Evolutionary conservation across 2,888 invertebrate species (phyloP), one percentile per base, ranked within the genome.

Genomic region (Schizaphis graminum): DNA sequence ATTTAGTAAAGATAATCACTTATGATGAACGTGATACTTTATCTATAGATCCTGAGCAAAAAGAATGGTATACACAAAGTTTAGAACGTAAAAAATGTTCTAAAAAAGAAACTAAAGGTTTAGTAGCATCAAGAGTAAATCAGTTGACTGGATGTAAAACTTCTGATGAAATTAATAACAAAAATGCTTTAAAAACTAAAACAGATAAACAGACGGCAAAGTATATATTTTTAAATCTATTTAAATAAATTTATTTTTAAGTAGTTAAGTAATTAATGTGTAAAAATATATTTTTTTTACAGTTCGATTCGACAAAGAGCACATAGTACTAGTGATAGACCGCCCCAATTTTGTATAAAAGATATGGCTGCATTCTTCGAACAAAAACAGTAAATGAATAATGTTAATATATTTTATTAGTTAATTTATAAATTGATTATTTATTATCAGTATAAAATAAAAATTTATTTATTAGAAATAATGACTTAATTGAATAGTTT

Each of bases 311-410:
- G 95, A 26, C 95, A 95, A 91, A 87, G 95, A 91, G 95, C 95
- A 35, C 95, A 95, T 57, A 95, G 95, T 84, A 94, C 95, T 28
- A 95, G 95, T 89, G 94, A 94, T 89, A 94, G 94, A 84, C 97
- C 97, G 61, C 97, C 97, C 24, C 97, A 97, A 87, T 97, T 97
- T 96, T 97, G 97, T 95, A 98, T 98, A 95, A 97, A 97, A 95
- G 98, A 98, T 96, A 98, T 98, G 97, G 97, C 98, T 95, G 98
- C 98, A 95, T 97, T 98, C 96, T 98, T 98, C 95, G 98, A 98
- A 96, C 95, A 95, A 61, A 94, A 94, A 56, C 91, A 94, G 57
- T 94, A 91, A 89, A 95, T 92, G 93, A 91, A 67, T 77, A 89
- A 53, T 21, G 53, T 84, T 92, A 67, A 49, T 90, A 41, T 44